A percentile compares a stretch with the other conserved stretches of the same genome.
phyloP scores from a whole-genome alignment of 2,797 vertebrate species.

The Pseudochirops cupreus region DNA sequence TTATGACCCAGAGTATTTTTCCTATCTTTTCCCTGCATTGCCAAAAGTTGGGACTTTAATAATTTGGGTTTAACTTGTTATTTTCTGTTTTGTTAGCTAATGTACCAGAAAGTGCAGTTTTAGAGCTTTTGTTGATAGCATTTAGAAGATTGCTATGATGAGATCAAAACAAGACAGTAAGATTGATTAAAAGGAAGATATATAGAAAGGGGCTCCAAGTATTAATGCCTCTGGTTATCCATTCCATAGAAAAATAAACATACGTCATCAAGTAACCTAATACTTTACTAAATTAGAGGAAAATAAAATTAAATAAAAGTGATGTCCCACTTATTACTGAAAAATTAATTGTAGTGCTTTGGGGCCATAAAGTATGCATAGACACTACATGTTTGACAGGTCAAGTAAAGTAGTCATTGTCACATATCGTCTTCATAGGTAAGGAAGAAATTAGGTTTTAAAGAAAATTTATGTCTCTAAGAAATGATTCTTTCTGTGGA shows the following conservation, averaged over 20 bases:
- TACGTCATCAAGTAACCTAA: slow-evolving; percentile 17
- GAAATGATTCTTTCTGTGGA: background rate
- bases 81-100: background rate
- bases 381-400: background rate
- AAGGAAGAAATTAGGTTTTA: slow-evolving; percentile 25
- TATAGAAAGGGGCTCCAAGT: slow-evolving; percentile 17
- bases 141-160: slow-evolving; percentile 30
- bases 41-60: background rate
- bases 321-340: background rate
- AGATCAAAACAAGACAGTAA: slow-evolving; percentile 45
- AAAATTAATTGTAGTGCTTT: slow-evolving; percentile 1
- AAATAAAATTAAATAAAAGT: slow-evolving; percentile 10
- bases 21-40: background rate
- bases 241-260: background rate
- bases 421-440: slow-evolving; percentile 25
- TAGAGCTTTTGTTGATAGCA: background rate
- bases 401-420: background rate
- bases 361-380: background rate
- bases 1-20: background rate
- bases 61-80: slow-evolving; percentile 4
- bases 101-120: background rate
- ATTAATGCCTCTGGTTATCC: slow-evolving; percentile 11
- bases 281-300: slow-evolving; percentile 25
- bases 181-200: slow-evolving; percentile 36
- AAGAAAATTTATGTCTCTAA: slow-evolving; percentile 12